Conservation (phyloP, 2,888 invertebrate genomes). For the Dusona sp. region DNA sequence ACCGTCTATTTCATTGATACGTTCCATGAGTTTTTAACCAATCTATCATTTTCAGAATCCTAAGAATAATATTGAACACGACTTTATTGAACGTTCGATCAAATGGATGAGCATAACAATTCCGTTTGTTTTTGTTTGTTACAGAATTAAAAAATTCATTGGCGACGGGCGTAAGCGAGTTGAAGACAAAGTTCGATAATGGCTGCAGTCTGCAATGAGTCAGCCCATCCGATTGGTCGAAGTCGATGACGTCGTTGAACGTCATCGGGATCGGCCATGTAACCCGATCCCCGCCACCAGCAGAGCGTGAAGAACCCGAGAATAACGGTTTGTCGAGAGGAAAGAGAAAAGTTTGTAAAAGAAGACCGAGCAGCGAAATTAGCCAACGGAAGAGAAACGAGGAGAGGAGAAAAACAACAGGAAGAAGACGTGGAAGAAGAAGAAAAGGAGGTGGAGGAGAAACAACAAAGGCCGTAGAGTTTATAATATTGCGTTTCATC, state of each 20-base stretch:
- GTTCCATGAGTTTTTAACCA: neutral
- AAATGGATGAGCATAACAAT: neutral
- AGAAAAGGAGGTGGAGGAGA: constrained; percentile 37
- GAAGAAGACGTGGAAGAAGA: constrained; percentile 38
- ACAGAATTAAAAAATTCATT: constrained; percentile 98
- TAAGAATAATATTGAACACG: too few relatives aligned
- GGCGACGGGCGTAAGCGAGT: constrained; percentile 98
- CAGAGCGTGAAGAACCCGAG: constrained; percentile 59
- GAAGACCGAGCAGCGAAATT: constrained; percentile 60
- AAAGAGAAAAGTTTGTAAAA: constrained; percentile 53
- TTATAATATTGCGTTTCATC: constrained; percentile 39
- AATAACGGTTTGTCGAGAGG: constrained; percentile 35
- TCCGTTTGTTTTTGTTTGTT: constrained; percentile 82
- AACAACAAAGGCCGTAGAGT: constrained; percentile 26
- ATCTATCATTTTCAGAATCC: too few relatives aligned
- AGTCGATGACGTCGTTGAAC: constrained; percentile 72
- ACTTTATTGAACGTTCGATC: too few relatives aligned
- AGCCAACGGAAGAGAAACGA: constrained; percentile 65
- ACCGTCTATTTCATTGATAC: constrained; percentile 26
- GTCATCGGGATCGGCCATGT: constrained; percentile 76
- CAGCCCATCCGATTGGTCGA: constrained; percentile 79
- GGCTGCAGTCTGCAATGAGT: constrained; percentile 98
- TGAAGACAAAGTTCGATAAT: constrained; percentile 98
- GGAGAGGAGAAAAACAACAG: constrained; percentile 64
- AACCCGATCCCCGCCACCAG: constrained; percentile 74